Evolutionary conservation across 2,797 vertebrate species (phyloP), one percentile per base, ranked within the genome.

Genomic region (Cirrhinus mrigala): DNA sequence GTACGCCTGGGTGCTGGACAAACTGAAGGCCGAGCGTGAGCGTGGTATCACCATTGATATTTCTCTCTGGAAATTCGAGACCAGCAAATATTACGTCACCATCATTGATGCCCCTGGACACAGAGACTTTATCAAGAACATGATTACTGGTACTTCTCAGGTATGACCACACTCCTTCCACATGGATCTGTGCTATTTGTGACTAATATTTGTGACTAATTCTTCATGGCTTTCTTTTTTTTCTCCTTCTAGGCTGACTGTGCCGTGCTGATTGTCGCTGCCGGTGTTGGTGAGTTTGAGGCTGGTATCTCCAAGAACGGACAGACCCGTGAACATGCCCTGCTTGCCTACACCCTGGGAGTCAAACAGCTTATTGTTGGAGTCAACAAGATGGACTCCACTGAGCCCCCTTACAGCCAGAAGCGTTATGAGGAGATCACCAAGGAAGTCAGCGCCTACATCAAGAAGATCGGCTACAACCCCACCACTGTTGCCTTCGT

Each of bases 121-220:
- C 93, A 93, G 94, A 69, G 95, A 97, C 70, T 97, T 97, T 90
- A 96, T 97, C 94, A 96, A 96, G 93, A 96, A 96, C 93, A 95
- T 96, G 96, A 96, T 96, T 93, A 96, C 96, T 44, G 96, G 96
- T 33, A 97, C 96, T 0, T 97, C 96, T 0, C 95, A 96, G 96
- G 96, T 95, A n/a, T n/a, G n/a, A n/a, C n/a, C n/a, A n/a, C n/a
- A n/a, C n/a, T n/a, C n/a, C n/a, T n/a, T n/a, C n/a, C n/a, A n/a
- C n/a, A n/a, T n/a, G n/a, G n/a, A n/a, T n/a, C n/a, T n/a, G n/a
- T n/a, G n/a, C n/a, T n/a, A n/a, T n/a, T n/a, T n/a, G n/a, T n/a
- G n/a, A n/a, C n/a, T n/a, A n/a, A n/a, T n/a, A n/a, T n/a, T n/a
- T n/a, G n/a, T n/a, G n/a, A n/a, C n/a, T n/a, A n/a, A n/a, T n/a